Conservation (phyloP, 2,797 vertebrate species). For the Bucorvus abyssinicus region DNA sequence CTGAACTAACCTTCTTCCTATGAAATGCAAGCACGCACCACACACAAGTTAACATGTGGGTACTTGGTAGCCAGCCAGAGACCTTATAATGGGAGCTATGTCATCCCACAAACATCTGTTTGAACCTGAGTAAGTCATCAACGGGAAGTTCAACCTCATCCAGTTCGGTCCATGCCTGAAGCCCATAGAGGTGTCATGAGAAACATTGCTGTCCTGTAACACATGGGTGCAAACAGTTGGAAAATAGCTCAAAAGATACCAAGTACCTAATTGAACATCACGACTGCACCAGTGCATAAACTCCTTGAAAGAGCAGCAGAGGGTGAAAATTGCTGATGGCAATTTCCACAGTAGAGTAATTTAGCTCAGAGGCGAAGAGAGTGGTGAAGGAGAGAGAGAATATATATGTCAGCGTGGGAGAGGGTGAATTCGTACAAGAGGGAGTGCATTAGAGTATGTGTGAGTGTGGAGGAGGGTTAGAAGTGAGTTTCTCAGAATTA, state of each 20-base stretch:
- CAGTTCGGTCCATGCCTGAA: background rate
- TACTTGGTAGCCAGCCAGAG: background rate
- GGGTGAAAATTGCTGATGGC: conserved; percentile 59
- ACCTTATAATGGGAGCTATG: accelerated
- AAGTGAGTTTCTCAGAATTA: conserved; percentile 29
- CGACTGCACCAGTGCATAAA: conserved; percentile 2
- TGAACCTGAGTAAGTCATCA: background rate
- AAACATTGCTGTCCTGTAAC: background rate
- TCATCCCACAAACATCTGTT: background rate
- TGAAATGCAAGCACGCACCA: background rate
- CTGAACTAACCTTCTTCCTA: background rate
- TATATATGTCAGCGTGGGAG: conserved; percentile 49
- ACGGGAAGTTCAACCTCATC: background rate
- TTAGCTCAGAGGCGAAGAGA: conserved; percentile 51
- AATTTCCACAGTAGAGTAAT: conserved; percentile 50
- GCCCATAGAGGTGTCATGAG: background rate
- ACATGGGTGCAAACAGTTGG: background rate
- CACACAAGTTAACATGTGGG: background rate
- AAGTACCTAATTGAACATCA: background rate
- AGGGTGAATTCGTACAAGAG: background rate
- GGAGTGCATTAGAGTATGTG: conserved; percentile 35
- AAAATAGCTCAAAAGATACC: background rate
- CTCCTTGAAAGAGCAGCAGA: conserved; percentile 51
- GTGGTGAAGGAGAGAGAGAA: conserved; percentile 11
- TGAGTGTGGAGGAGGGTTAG: conserved; percentile 39